phyloP scores from a whole-genome alignment of 2,888 invertebrate genomes.

The Coenonympha glycerion region DNA sequence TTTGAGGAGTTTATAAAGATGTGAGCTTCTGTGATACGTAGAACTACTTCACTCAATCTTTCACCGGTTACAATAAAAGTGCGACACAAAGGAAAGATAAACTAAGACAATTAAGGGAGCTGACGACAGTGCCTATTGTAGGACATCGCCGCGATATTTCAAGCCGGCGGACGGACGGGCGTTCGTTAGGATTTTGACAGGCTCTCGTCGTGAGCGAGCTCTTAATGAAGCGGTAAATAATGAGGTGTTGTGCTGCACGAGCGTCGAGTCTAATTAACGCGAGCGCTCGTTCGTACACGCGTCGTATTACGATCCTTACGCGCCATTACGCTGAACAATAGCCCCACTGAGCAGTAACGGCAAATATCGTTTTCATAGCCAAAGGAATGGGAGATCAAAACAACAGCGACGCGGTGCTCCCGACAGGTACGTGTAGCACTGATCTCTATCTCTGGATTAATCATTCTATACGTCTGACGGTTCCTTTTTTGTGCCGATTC shows the following conservation, averaged over 20 bases:
- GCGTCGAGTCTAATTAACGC: conserved; percentile 68
- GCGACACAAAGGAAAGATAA: conserved; percentile 32
- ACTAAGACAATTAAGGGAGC: conserved; percentile 65
- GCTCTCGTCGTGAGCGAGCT: conserved; percentile 64
- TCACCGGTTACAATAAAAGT: background rate
- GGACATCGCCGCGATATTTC: conserved; percentile 69
- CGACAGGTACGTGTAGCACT: conserved; percentile 47
- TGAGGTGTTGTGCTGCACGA: conserved; percentile 65
- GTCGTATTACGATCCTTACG: conserved; percentile 41
- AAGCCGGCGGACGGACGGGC: conserved; percentile 54
- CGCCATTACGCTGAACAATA: conserved; percentile 40
- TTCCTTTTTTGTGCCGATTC: no score
- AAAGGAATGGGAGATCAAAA: conserved; percentile 37
- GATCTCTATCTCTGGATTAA: no score
- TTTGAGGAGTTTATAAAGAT: no score
- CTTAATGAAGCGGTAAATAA: conserved; percentile 76
- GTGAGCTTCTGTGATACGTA: background rate
- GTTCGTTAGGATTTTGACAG: conserved; percentile 70
- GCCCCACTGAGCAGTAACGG: conserved; percentile 34
- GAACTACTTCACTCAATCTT: background rate
- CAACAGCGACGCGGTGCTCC: conserved; percentile 33
- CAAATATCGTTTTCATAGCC: conserved; percentile 39
- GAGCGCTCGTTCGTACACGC: conserved; percentile 40
- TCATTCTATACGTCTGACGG: no score
- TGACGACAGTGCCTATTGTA: conserved; percentile 68